Evolutionary conservation across 2,888 invertebrate species (phyloP).

Genomic region (Scrobipalpa atriplicella): DNA sequence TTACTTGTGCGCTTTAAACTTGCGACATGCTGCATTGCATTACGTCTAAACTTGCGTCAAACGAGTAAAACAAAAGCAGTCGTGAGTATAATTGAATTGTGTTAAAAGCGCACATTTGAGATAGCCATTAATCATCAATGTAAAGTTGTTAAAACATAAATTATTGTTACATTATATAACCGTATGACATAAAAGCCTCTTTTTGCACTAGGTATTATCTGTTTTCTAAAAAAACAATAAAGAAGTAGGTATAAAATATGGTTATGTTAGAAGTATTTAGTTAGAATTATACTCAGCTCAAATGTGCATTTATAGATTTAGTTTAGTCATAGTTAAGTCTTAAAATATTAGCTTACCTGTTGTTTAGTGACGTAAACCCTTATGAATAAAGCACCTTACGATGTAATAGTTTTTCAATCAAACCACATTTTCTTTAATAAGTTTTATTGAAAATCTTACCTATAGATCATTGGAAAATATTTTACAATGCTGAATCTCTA

Average conservation of each 20-base stretch:
- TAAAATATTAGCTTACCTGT: not conserved
- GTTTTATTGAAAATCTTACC: not conserved
- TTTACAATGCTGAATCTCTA: not conserved
- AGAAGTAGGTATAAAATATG: not conserved
- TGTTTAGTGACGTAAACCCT: not conserved
- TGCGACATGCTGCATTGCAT: too few relatives aligned
- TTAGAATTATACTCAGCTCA: conserved; percentile 42
- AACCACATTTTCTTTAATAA: not conserved
- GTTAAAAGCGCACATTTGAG: too few relatives aligned
- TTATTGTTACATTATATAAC: too few relatives aligned
- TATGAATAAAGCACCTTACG: conserved; percentile 15
- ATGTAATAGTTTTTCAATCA: not conserved
- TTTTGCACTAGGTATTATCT: not conserved
- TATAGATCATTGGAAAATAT: not conserved
- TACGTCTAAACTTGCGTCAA: too few relatives aligned
- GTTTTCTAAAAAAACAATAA: not conserved
- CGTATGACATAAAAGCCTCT: too few relatives aligned
- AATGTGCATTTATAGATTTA: conserved; percentile 59
- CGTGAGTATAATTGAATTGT: too few relatives aligned
- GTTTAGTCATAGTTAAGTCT: conserved; percentile 6
- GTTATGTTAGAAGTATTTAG: conserved; percentile 10
- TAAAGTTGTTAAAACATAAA: too few relatives aligned
- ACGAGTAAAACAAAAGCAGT: too few relatives aligned
- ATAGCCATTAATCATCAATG: too few relatives aligned
- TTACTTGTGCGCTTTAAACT: too few relatives aligned